Conservation (phyloP, 2,797 vertebrate species). For the Enteromius paludinosus region DNA sequence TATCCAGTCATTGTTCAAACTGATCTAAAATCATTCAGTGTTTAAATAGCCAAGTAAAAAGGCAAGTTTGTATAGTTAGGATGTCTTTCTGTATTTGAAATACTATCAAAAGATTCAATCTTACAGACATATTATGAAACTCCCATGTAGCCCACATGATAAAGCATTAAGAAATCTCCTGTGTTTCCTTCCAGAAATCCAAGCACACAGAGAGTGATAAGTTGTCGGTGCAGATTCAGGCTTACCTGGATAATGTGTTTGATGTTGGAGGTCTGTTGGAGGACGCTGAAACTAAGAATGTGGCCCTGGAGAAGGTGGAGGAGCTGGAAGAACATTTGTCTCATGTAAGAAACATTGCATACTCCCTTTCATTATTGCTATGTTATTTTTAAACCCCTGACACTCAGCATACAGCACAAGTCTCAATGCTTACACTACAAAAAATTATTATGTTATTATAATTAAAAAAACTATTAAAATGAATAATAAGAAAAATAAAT, state of each 20-base stretch:
- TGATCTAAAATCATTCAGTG: not conserved
- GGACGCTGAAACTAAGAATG: slow-evolving; percentile 97
- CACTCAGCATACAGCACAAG: not conserved
- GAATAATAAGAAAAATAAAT: not conserved
- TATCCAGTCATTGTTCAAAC: slow-evolving; percentile 59
- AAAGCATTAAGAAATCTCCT: not conserved
- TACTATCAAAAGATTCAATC: not conserved
- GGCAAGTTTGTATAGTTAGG: not conserved
- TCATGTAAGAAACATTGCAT: slow-evolving; percentile 81
- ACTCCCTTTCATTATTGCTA: slow-evolving; percentile 7
- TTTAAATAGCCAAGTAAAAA: slow-evolving; percentile 7
- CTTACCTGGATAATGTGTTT: slow-evolving; percentile 96
- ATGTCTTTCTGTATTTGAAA: not conserved
- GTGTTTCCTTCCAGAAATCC: slow-evolving; percentile 82
- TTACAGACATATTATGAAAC: not conserved
- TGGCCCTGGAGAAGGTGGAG: slow-evolving; percentile 96
- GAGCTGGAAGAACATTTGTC: slow-evolving; percentile 97
- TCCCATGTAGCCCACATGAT: not conserved
- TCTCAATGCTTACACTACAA: not conserved
- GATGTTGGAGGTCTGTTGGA: slow-evolving; percentile 95
- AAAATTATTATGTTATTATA: not conserved
- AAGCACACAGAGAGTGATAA: slow-evolving; percentile 98
- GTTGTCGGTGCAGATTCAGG: slow-evolving; percentile 97
- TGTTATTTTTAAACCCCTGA: not conserved
- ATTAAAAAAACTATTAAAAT: not conserved